These are phyloP conservation scores for Lateolabrax maculatus DNA, from an alignment of 2,797 vertebrate genomes.

Conservation along the genomic window DNA sequence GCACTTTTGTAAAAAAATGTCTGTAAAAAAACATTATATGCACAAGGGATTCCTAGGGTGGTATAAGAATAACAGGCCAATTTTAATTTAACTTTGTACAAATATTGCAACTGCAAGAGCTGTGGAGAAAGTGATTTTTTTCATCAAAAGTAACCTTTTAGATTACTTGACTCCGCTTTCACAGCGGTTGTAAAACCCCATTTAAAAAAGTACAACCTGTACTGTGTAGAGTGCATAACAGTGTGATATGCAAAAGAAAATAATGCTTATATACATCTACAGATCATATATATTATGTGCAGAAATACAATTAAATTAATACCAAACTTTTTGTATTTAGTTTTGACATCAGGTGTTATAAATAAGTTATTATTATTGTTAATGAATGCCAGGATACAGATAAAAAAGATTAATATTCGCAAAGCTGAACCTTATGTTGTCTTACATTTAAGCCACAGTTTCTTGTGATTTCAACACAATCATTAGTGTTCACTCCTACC, in stretches of 20 bases:
- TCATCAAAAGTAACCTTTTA: background rate
- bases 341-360: constrained; percentile 52
- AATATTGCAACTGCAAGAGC: constrained; percentile 23
- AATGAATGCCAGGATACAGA: constrained; percentile 46
- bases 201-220: constrained; percentile 18
- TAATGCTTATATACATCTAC: constrained; percentile 47
- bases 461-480: constrained; percentile 44
- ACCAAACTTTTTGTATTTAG: constrained; percentile 37
- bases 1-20: constrained; percentile 10
- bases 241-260: constrained; percentile 42
- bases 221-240: constrained; percentile 40
- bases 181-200: constrained; percentile 17
- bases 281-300: constrained; percentile 62
- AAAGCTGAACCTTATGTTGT: constrained; percentile 46
- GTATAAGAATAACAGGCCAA: background rate
- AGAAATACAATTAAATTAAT: constrained; percentile 65
- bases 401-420: constrained; percentile 43
- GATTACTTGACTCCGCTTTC: constrained; percentile 5
- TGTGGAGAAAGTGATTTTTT: background rate
- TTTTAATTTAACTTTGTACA: constrained; percentile 40
- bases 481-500: constrained; percentile 28
- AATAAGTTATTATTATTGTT: constrained; percentile 62
- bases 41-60: background rate
- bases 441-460: constrained; percentile 34
- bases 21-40: background rate